phyloP scores from a whole-genome alignment of 2,888 invertebrate genomes.

The Lepidocyrtinus sp. region DNA sequence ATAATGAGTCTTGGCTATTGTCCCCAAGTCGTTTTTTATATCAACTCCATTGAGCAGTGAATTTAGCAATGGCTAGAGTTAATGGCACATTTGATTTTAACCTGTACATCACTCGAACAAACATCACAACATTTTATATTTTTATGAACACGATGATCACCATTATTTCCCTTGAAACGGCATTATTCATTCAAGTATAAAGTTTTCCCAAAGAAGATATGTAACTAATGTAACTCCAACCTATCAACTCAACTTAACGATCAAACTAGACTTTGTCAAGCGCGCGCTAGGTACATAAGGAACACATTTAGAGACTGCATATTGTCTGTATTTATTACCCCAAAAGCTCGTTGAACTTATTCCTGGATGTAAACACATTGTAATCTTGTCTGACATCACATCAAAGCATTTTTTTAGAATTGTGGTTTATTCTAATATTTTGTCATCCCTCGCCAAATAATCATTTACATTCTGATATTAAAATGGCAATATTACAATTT shows the following conservation, averaged over 20 bases:
- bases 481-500: slow-evolving; percentile 6
- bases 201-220: neutral
- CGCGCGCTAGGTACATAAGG: too few relatives aligned
- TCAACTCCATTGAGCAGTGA: neutral
- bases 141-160: slow-evolving; percentile 10
- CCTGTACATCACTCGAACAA: neutral
- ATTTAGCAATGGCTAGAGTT: neutral
- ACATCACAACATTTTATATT: too few relatives aligned
- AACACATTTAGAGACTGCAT: neutral
- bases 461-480: slow-evolving; percentile 7
- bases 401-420: neutral
- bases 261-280: too few relatives aligned
- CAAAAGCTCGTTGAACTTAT: slow-evolving; percentile 9
- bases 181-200: neutral
- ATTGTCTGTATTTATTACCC: neutral
- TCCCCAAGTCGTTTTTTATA: too few relatives aligned
- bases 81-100: slow-evolving; percentile 5
- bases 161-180: neutral
- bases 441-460: slow-evolving; percentile 1
- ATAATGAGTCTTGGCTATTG: too few relatives aligned
- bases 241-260: too few relatives aligned
- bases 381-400: slow-evolving; percentile 15
- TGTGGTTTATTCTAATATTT: neutral
- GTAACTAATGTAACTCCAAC: too few relatives aligned
- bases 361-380: slow-evolving; percentile 1